Conservation (phyloP, 1,140 invertebrate species). For the Holcopasites calliopsidis region DNA sequence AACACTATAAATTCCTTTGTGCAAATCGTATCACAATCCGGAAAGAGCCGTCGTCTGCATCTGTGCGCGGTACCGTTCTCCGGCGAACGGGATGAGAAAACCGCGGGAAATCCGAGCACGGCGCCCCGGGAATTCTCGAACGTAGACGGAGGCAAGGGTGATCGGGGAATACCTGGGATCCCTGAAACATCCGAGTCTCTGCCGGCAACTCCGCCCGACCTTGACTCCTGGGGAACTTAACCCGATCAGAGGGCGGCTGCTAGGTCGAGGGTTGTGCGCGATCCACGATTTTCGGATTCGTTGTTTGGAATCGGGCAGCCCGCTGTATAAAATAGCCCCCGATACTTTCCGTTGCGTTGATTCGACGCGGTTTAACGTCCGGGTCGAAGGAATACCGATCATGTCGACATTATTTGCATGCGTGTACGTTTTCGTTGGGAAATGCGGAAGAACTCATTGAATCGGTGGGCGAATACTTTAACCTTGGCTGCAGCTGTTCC, state of each 20-base stretch:
- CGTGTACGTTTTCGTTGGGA: background rate
- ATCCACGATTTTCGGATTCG: conserved; percentile 19
- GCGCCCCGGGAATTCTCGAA: conserved; percentile 20
- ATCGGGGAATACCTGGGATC: conserved; percentile 25
- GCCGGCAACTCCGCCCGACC: conserved; percentile 11
- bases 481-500: conserved; percentile 36
- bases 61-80: background rate
- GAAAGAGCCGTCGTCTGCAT: background rate
- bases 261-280: background rate
- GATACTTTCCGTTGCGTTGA: no score
- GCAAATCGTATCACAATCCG: background rate
- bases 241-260: background rate
- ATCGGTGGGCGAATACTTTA: conserved; percentile 21
- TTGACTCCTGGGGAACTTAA: conserved; percentile 25
- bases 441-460: conserved; percentile 31
- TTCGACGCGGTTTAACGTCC: no score
- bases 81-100: conserved; percentile 6
- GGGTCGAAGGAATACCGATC: no score
- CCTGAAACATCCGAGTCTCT: conserved; percentile 12
- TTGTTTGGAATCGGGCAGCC: background rate
- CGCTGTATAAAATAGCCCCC: no score
- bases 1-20: no score
- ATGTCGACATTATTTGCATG: no score
- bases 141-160: conserved; percentile 13
- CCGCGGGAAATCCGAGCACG: conserved; percentile 23